phyloP scores from a whole-genome alignment of 2,113 vertebrate genomes.

The Mustelus asterias region DNA sequence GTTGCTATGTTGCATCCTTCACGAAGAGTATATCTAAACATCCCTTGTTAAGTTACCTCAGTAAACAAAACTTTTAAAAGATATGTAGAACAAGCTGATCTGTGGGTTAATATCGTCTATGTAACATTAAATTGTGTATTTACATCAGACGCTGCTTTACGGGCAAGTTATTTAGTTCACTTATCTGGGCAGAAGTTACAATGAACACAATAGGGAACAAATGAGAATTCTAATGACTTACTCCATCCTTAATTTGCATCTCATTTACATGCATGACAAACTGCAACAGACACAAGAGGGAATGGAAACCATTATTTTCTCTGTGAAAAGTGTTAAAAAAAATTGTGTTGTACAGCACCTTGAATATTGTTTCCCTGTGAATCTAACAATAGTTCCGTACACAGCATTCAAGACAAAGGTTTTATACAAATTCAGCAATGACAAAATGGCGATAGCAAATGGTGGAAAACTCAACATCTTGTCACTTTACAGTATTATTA shows the following conservation, averaged over 20 bases:
- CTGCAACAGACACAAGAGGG: background rate
- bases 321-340: constrained; percentile 41
- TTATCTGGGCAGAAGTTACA: background rate
- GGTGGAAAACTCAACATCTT: constrained; percentile 60
- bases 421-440: constrained; percentile 73
- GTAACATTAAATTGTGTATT: background rate
- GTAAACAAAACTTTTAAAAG: background rate
- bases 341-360: constrained; percentile 43
- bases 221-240: background rate
- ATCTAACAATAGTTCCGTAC: background rate
- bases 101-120: background rate
- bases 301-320: constrained; percentile 48
- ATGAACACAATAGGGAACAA: background rate
- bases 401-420: constrained; percentile 52
- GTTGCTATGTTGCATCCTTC: background rate
- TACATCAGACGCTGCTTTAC: too few species aligned
- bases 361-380: constrained; percentile 42
- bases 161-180: background rate
- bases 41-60: background rate
- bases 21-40: background rate
- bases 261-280: background rate
- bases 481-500: constrained; percentile 25
- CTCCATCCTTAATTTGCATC: background rate
- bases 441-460: constrained; percentile 59
- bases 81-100: background rate